A percentile compares a stretch with the other conserved stretches of the same genome.
Conservation (phyloP, 1,140 invertebrate species). For the Cotesia vestalis region DNA sequence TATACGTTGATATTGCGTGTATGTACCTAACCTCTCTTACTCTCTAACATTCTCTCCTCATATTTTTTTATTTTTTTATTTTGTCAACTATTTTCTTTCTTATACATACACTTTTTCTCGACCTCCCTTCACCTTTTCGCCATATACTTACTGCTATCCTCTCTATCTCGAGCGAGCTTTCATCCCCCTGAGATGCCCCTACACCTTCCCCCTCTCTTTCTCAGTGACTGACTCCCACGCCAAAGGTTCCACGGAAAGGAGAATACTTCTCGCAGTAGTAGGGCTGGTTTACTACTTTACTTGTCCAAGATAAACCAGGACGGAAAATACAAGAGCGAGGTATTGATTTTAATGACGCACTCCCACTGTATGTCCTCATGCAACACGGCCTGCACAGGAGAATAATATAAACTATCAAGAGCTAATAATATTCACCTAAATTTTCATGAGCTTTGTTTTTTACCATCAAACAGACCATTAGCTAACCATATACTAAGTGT, state of each 20-base stretch:
- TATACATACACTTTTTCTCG: conserved; percentile 26
- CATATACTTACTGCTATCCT: neutral
- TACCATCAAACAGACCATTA: too few species aligned
- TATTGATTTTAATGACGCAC: conserved; percentile 67
- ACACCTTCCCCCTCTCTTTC: neutral
- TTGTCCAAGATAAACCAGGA: conserved; percentile 34
- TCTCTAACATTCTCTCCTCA: conserved; percentile 34
- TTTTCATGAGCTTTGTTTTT: too few species aligned
- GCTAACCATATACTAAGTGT: too few species aligned
- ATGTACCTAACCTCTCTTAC: conserved; percentile 28
- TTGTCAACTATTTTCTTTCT: conserved; percentile 22
- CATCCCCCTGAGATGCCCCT: conserved; percentile 6
- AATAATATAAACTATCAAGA: conserved; percentile 45
- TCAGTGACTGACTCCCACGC: neutral
- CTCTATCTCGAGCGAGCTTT: neutral
- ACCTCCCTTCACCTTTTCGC: conserved; percentile 31
- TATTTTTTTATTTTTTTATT: conserved; percentile 5
- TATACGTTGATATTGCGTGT: conserved; percentile 44
- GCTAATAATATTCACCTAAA: conserved; percentile 55
- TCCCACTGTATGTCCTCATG: conserved; percentile 39
- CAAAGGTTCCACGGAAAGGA: neutral
- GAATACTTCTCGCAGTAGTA: conserved; percentile 10
- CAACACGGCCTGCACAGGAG: conserved; percentile 44
- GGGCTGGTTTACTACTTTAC: conserved; percentile 3
- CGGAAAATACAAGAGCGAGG: conserved; percentile 47